phyloP scores from a whole-genome alignment of 2,888 invertebrate species.

The Meliscaeva auricollis region DNA sequence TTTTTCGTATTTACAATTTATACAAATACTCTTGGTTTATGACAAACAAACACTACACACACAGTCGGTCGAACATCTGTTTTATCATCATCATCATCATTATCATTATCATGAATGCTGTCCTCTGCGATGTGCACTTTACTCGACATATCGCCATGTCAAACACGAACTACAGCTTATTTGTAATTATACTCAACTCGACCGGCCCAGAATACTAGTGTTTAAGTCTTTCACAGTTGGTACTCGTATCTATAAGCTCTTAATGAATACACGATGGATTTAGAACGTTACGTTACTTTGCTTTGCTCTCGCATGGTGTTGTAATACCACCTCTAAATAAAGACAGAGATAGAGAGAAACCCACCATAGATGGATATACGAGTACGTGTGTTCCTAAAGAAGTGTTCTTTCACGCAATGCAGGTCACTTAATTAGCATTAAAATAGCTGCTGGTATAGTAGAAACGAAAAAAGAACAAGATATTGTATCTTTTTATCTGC shows the following conservation, averaged over 20 bases:
- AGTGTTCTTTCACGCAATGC: conserved; percentile 70
- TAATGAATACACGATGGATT: conserved; percentile 60
- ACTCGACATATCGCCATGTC: conserved; percentile 47
- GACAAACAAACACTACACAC: not conserved
- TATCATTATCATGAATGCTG: not conserved
- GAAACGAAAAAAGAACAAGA: not conserved
- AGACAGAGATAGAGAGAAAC: not conserved
- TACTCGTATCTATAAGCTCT: conserved; percentile 56
- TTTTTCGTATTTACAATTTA: not conserved
- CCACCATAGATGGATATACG: not conserved
- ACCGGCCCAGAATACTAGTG: not conserved
- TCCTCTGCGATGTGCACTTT: not conserved
- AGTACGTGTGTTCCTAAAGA: conserved; percentile 21
- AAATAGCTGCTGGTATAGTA: conserved; percentile 35
- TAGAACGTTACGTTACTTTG: conserved; percentile 64
- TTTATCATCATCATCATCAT: conserved; percentile 16
- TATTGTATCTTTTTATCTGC: conserved; percentile 9
- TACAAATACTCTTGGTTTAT: not conserved
- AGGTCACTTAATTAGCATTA: conserved; percentile 73
- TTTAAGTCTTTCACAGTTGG: conserved; percentile 16
- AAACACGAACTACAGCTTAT: conserved; percentile 69
- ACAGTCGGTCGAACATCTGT: conserved; percentile 36
- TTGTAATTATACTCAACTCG: conserved; percentile 45
- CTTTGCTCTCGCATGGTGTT: not conserved
- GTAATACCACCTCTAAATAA: not conserved